Percentiles rank a stretch among this genome's conserved stretches.
These are phyloP conservation scores for Calyptommatus sinebrachiatus DNA, from an alignment of 2,113 vertebrate species.

Conservation along the genomic window DNA sequence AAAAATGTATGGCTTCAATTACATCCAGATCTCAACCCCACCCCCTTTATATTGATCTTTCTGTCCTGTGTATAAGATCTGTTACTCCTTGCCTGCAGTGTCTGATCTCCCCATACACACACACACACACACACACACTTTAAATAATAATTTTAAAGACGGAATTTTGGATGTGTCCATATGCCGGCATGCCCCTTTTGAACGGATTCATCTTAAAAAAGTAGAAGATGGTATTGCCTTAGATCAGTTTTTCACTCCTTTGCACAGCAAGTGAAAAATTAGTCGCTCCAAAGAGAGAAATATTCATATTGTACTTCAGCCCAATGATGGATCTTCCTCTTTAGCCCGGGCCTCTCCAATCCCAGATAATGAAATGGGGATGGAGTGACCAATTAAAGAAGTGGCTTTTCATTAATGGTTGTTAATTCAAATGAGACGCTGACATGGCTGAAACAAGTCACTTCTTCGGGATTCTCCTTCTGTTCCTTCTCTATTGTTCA, in stretches of 20 bases:
- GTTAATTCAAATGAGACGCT: conserved; percentile 48
- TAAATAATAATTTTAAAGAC: conserved; percentile 28
- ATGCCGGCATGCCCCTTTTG: conserved; percentile 57
- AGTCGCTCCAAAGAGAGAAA: conserved; percentile 38
- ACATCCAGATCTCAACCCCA: conserved; percentile 71
- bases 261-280: conserved; percentile 42
- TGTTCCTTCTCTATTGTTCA: neutral
- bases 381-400: conserved; percentile 54
- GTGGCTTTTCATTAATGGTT: conserved; percentile 57
- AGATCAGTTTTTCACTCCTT: conserved; percentile 25
- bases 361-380: conserved; percentile 53
- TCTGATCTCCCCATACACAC: conserved; percentile 35
- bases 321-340: conserved; percentile 33
- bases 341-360: conserved; percentile 36
- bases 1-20: conserved; percentile 81
- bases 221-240: conserved; percentile 16
- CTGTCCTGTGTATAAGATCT: conserved; percentile 60
- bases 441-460: conserved; percentile 34
- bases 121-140: conserved; percentile 30
- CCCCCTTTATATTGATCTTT: conserved; percentile 72
- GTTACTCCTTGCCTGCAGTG: conserved; percentile 65
- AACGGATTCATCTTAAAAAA: conserved; percentile 42
- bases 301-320: conserved; percentile 41
- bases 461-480: neutral
- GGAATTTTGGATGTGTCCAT: conserved; percentile 66